phyloP scores from a whole-genome alignment of 2,113 vertebrate genomes.

The Ceuthmochares aereus region DNA sequence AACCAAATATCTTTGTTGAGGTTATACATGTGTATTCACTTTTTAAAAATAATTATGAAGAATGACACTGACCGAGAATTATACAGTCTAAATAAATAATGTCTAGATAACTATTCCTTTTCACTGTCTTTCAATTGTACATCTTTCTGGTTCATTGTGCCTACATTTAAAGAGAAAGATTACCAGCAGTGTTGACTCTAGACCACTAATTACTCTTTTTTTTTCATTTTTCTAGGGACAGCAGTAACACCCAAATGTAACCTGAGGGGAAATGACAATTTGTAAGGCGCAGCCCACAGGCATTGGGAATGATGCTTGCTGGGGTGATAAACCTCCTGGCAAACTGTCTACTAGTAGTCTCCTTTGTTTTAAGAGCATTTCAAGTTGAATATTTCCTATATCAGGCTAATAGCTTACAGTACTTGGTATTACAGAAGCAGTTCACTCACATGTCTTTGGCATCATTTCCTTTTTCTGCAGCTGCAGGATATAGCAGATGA shows the following conservation, averaged over 20 bases:
- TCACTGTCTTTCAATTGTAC: not conserved
- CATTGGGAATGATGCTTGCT: not conserved
- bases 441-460: not conserved
- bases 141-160: not conserved
- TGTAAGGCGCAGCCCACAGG: not conserved
- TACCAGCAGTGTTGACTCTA: not conserved
- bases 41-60: not conserved
- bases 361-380: not conserved
- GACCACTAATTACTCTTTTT: not conserved
- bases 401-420: not conserved
- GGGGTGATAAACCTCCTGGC: not conserved
- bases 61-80: not conserved
- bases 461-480: not conserved
- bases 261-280: not conserved
- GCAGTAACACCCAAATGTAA: not conserved
- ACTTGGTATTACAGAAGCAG: not conserved
- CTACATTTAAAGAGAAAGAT: not conserved
- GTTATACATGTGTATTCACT: not conserved
- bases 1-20: not conserved
- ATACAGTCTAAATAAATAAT: not conserved
- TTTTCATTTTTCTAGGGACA: not conserved
- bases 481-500: not conserved
- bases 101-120: not conserved
- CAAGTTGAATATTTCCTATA: not conserved
- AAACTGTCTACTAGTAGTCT: accelerated